Evolutionary conservation across 1,140 invertebrate species (phyloP), one percentile per base, ranked within the genome.

Genomic region (Tetramorium parvispinum): DNA sequence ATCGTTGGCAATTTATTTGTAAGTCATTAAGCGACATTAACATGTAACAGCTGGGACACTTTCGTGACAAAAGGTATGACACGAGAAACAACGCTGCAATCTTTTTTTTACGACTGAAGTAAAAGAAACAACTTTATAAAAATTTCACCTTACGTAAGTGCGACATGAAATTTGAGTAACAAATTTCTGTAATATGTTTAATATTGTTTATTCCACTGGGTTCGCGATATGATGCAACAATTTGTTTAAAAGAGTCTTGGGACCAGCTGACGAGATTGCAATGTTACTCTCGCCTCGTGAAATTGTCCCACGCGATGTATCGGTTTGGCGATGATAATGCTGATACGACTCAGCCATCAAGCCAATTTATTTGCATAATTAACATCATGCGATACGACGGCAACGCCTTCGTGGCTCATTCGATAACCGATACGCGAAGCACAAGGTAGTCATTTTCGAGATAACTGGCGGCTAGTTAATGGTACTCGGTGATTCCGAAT

Each of bases 11-110:
- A 83, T 83, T 83, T 83, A 83, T 83, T 75, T 59, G 43, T 75
- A 59, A 83, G 40, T 49, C 68, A 75, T 83, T 75, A 75, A 83
- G 40, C 27, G 53, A 73, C 79, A 82, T 82, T 82, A 82, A 81
- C 78, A 70, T 81, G 65, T 70, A 70, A 59, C 79, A 75, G 66
- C 79, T 49, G 79, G 66, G n/a, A 79, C 27, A 46, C 32, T 68
- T 51, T 68, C 16, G 46, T 24, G 13, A 40, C 37, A 37, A 18
- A 68, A 51, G 7, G 49, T 53, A 37, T 16, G 27, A 51, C 76
- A 24, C 59, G 11, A 79, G n/a, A 51, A 53, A 53, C n/a, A 32
- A 46, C 27, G 24, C 18, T 7, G 24, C 53, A 27, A 18, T 77
- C 16, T 78, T 51, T 49, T 63, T 77, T 61, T 79, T 66, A 53